Evolutionary conservation across 2,888 invertebrate species (phyloP), one percentile per base, ranked within the genome.

Genomic region (Lasioglossum villosulum): DNA sequence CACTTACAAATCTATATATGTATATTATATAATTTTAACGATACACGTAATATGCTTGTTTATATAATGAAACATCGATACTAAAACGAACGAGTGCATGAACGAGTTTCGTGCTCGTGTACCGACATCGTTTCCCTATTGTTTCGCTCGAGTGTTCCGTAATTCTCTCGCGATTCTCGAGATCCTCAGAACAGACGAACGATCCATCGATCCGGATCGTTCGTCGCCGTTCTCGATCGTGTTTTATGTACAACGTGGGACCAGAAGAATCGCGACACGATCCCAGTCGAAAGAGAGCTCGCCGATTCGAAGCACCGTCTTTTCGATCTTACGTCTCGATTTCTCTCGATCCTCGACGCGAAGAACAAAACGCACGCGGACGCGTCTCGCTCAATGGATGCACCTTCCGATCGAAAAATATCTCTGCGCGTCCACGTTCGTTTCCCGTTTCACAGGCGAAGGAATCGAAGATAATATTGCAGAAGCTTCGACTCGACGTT

Each of bases 41-140:
- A 80, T 79, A 79, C 80, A 84, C 83, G 66, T 68, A 63, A 78
- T 88, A 82, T 80, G 80, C 71, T 78, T 78, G 27, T 71, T 75
- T 90, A 84, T 83, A 82, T 83, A 82, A 85, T 81, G 78, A 88
- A 42, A 90, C 83, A 90, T 90, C 82, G 83, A 90, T 30, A 87
- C 86, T 90, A 88, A 83, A 90, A 84, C 86, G 90, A 91, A 91
- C 90, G 91, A 91, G 89, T 86, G 66, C 23, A 19, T 30, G 30
- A 63, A 63, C 63, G 63, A 63, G 63, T 63, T 30, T 63, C 63
- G 27, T 63, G 59, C 27, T 63, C 59, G 59, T 63, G 23, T 27
- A 63, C 59, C 59, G 30, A 63, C 68, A 34, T 37, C 68, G 68
- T 37, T 37, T 68, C 2, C 37, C 23, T 34, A 34, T 45, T n/a